A percentile compares a stretch with the other conserved stretches of the same genome.
Conservation (phyloP, 2,888 invertebrate genomes). For the Odontothrips loti region DNA sequence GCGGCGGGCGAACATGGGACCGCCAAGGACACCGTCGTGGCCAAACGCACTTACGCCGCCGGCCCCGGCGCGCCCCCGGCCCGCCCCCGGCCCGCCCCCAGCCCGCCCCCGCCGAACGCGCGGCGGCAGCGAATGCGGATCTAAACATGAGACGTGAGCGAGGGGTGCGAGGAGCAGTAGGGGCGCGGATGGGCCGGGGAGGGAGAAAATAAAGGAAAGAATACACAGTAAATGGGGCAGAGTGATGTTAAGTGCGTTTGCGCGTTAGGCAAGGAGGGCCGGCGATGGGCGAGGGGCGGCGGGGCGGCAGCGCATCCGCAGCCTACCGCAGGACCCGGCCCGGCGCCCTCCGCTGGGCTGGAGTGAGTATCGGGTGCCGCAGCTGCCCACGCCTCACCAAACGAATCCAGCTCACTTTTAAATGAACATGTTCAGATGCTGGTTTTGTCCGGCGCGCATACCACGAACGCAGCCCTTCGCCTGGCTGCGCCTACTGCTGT, state of each 20-base stretch:
- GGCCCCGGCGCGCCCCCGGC: no score
- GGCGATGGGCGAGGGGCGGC: not conserved
- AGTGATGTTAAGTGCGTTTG: slow-evolving; percentile 6
- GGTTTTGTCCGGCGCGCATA: no score
- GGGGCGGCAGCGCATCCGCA: not conserved
- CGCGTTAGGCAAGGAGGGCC: not conserved
- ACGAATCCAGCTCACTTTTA: no score
- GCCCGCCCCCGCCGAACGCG: not conserved
- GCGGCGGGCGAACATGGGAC: no score
- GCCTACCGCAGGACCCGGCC: no score
- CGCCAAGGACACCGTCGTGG: no score
- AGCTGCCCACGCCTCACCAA: no score
- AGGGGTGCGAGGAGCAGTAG: not conserved
- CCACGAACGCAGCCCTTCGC: no score
- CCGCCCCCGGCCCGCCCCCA: not conserved
- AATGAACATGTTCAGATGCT: no score
- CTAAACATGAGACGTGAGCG: slow-evolving; percentile 1
- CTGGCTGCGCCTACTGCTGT: no score
- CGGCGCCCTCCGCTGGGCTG: no score
- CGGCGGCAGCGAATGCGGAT: not conserved
- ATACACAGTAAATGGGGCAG: not conserved
- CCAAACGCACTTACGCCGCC: not conserved
- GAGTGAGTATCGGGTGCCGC: no score
- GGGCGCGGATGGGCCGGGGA: not conserved
- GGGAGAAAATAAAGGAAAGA: not conserved